phyloP scores from a whole-genome alignment of 2,113 vertebrate species.

The Chloropsis hardwickii region DNA sequence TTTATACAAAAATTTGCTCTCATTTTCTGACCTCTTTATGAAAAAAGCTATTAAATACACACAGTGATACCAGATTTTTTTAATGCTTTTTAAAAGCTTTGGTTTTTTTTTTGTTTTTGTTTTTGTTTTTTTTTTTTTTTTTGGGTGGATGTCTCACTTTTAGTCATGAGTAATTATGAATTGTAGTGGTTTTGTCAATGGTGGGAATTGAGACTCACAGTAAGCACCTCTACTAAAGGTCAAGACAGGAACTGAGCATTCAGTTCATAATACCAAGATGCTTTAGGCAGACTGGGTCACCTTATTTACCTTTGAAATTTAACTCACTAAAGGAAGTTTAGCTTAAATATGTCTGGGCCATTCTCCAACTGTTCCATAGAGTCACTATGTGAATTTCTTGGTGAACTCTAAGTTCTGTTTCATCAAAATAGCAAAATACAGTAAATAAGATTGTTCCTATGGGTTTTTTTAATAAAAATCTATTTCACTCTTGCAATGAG shows the following conservation, averaged over 20 bases:
- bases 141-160: neutral
- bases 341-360: neutral
- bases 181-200: neutral
- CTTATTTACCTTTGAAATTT: neutral
- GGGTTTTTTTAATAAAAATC: neutral
- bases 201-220: neutral
- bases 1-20: neutral
- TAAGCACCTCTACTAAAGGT: neutral
- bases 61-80: neutral
- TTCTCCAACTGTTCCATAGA: neutral
- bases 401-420: neutral
- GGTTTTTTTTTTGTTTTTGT: no score
- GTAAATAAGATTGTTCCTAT: neutral
- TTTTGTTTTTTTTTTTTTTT: neutral
- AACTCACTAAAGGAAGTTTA: neutral
- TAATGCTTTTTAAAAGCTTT: neutral
- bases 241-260: neutral
- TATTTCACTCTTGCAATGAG: neutral
- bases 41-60: neutral
- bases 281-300: neutral
- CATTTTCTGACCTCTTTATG: neutral
- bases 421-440: neutral
- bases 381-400: neutral
- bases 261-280: neutral
- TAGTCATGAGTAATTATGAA: neutral